These are phyloP conservation scores for Leptobrachium ailaonicum DNA, from an alignment of 2,113 vertebrate species.

Conservation along the genomic window DNA sequence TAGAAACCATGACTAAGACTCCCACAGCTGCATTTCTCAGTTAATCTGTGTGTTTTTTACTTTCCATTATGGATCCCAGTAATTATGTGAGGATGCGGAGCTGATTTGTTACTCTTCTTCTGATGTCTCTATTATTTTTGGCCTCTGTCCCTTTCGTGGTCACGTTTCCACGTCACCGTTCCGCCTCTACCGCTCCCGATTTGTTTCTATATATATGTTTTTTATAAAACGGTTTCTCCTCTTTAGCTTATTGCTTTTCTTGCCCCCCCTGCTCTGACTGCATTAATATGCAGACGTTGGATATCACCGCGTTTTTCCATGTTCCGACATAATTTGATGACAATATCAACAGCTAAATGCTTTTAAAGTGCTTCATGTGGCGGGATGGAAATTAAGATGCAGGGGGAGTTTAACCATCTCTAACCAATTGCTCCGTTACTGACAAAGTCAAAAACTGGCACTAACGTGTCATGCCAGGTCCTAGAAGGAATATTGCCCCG, in stretches of 20 bases:
- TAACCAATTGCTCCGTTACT: conserved; percentile 12
- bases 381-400: conserved; percentile 34
- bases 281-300: conserved; percentile 15
- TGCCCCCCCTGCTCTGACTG: conserved; percentile 17
- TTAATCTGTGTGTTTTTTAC: no score
- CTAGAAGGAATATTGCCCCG: no score
- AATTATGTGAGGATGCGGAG: no score
- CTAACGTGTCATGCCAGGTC: not conserved
- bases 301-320: conserved; percentile 13
- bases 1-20: no score
- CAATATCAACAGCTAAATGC: conserved; percentile 41
- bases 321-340: conserved; percentile 38
- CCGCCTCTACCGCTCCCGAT: not conserved
- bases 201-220: not conserved
- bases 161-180: not conserved
- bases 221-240: not conserved
- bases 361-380: conserved; percentile 38
- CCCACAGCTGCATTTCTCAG: no score
- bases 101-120: no score
- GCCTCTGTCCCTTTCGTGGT: not conserved
- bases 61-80: no score
- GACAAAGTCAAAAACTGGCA: conserved; percentile 5
- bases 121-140: not conserved
- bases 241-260: not conserved
- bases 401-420: conserved; percentile 29